Percentiles rank a stretch among this genome's conserved stretches.
These are phyloP conservation scores for Microctonus hyperodae DNA, from an alignment of 2,888 invertebrate species.

Conservation along the genomic window DNA sequence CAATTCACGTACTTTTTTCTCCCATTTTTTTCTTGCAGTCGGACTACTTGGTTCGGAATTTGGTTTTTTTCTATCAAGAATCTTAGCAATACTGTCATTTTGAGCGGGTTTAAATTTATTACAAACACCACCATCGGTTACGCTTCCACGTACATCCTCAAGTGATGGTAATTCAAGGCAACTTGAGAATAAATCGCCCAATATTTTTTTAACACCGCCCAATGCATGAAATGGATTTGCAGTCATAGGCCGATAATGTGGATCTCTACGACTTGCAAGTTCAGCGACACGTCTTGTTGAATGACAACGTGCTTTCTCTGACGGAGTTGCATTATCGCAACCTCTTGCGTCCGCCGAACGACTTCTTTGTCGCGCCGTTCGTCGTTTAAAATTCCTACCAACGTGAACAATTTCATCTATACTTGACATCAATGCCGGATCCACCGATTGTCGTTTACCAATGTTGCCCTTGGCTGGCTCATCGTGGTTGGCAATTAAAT, in stretches of 20 bases:
- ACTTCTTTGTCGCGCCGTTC: slow-evolving; percentile 51
- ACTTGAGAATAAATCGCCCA: slow-evolving; percentile 79
- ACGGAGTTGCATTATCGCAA: slow-evolving; percentile 68
- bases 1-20: slow-evolving; percentile 55
- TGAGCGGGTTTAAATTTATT: slow-evolving; percentile 56
- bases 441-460: slow-evolving; percentile 53
- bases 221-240: slow-evolving; percentile 78
- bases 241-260: slow-evolving; percentile 77
- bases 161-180: slow-evolving; percentile 81
- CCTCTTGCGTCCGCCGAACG: slow-evolving; percentile 60
- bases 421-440: slow-evolving; percentile 55
- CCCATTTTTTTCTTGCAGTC: slow-evolving; percentile 61
- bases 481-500: slow-evolving; percentile 63
- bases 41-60: slow-evolving; percentile 61
- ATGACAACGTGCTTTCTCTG: slow-evolving; percentile 78
- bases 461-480: slow-evolving; percentile 48
- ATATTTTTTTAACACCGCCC: slow-evolving; percentile 79
- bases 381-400: slow-evolving; percentile 47
- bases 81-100: slow-evolving; percentile 59
- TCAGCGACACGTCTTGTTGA: slow-evolving; percentile 76
- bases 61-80: slow-evolving; percentile 59
- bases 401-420: slow-evolving; percentile 55
- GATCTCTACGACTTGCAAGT: slow-evolving; percentile 85
- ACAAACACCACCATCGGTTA: slow-evolving; percentile 64
- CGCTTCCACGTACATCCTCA: slow-evolving; percentile 62